Conservation (phyloP, 2,888 invertebrate genomes). For the Thelaira solivaga region DNA sequence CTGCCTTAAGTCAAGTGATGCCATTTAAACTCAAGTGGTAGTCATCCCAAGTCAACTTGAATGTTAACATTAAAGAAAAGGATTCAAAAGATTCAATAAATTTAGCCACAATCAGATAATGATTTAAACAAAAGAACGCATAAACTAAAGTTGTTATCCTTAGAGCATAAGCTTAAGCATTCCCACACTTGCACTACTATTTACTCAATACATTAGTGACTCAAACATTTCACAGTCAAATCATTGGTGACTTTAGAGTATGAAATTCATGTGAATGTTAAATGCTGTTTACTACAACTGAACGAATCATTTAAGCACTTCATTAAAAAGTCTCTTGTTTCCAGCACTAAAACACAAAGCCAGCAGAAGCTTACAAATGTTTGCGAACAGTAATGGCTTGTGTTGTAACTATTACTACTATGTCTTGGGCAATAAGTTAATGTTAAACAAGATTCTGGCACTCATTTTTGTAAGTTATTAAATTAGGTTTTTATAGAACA, state of each 20-base stretch:
- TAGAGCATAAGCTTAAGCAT: neutral
- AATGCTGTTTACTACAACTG: constrained; percentile 33
- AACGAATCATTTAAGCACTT: constrained; percentile 56
- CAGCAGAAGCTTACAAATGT: constrained; percentile 18
- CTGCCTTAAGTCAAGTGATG: constrained; percentile 43
- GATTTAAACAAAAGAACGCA: constrained; percentile 15
- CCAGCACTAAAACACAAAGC: neutral
- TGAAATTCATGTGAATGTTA: too few species aligned
- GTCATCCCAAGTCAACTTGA: constrained; percentile 28
- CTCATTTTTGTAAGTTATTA: too few species aligned
- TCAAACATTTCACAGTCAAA: constrained; percentile 23
- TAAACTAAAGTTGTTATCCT: too few species aligned
- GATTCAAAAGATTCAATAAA: constrained; percentile 11
- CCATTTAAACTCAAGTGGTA: too few species aligned
- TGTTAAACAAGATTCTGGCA: too few species aligned
- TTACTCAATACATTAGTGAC: constrained; percentile 30
- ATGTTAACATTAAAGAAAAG: neutral
- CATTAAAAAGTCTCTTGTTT: constrained; percentile 60
- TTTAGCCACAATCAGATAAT: constrained; percentile 57
- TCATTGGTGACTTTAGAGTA: too few species aligned
- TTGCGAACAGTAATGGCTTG: constrained; percentile 7
- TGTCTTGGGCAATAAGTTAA: too few species aligned
- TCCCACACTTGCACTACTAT: neutral
- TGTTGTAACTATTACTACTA: constrained; percentile 1
- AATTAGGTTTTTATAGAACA: too few species aligned